phyloP scores from a whole-genome alignment of 2,113 vertebrate genomes.

The Apteryx owenii region DNA sequence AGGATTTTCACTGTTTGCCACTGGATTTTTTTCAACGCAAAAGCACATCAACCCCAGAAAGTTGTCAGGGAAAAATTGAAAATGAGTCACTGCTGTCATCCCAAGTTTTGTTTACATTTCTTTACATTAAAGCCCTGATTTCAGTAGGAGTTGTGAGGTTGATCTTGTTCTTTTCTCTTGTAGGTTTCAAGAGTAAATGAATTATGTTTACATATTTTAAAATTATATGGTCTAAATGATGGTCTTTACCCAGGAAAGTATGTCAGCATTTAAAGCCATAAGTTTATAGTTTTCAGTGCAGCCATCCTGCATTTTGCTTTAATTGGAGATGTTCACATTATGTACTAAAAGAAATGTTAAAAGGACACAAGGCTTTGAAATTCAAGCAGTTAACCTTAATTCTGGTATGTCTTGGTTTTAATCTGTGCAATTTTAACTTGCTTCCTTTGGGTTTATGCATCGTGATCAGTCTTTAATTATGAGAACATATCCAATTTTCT shows the following conservation, averaged over 20 bases:
- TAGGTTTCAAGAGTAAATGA: neutral
- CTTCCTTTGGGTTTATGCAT: neutral
- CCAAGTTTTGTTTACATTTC: conserved; percentile 7
- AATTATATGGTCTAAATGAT: neutral
- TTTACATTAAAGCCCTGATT: conserved; percentile 3
- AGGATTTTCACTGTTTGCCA: neutral
- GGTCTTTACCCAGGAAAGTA: neutral
- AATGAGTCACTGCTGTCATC: neutral
- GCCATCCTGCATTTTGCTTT: neutral
- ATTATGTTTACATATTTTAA: neutral
- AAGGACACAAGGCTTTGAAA: neutral
- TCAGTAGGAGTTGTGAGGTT: conserved; percentile 1
- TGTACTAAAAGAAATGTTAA: neutral
- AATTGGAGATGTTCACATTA: neutral
- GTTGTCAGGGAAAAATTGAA: neutral
- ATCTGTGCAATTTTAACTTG: neutral
- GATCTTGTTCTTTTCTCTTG: neutral
- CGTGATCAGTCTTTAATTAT: conserved; percentile 16
- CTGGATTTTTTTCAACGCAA: neutral
- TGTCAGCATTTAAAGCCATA: neutral
- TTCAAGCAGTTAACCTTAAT: neutral
- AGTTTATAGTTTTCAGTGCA: neutral
- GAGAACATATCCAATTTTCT: neutral
- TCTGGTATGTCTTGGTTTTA: neutral
- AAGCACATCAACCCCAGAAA: neutral